Base-by-base conservation (phyloP, 2,888 invertebrate genomes). In the Eurytoma californica region DNA sequence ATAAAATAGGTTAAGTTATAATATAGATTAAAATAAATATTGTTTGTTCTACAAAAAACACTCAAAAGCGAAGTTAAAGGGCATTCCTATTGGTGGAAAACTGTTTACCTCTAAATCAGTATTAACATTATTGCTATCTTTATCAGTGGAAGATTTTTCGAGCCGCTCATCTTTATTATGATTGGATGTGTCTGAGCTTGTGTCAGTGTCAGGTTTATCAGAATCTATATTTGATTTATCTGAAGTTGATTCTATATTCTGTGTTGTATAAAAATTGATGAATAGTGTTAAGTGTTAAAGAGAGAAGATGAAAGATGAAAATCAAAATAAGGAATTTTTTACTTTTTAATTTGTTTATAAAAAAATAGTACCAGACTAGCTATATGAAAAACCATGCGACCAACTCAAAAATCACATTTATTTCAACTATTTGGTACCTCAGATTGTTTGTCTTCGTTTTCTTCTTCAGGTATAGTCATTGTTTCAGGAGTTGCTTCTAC, bases 401-500 rank as follows among this genome's bases (percentile, higher is more conserved):
- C 30, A 77, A 77, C 4, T 55, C 9, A 61, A 74, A 66, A 53
- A 70, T 72, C 16, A 58, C 16, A 51, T 14, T 30, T 51, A 18
- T 20, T 63, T 20, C 47, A 72, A 24, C 68, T 68, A 68, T 47
- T 70, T 53, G 28, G 24, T 80, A 80, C 80, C 80, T 80, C 73
- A 57, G 16, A 5, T 51, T 58, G 55, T 77, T 80, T 68, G 16
- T 67, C 82, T 61, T 18, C 63, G 16, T 47, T 39, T 58, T 75
- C 66, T 61, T 78, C 72, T 55, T 78, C 81, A 73, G 72, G 79
- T n/a, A n/a, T n/a, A n/a, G n/a, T n/a, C 58, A 30, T 80, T 77
- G 30, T 66, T 13, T 79, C 83, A 80, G 84, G 82, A 82, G 78
- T 65, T 75, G 3, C 60, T 55, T 79, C 79, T 69, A 69, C n/a